These are phyloP conservation scores for Biston stratarius DNA, from an alignment of 2,888 invertebrate species.

Conservation along the genomic window DNA sequence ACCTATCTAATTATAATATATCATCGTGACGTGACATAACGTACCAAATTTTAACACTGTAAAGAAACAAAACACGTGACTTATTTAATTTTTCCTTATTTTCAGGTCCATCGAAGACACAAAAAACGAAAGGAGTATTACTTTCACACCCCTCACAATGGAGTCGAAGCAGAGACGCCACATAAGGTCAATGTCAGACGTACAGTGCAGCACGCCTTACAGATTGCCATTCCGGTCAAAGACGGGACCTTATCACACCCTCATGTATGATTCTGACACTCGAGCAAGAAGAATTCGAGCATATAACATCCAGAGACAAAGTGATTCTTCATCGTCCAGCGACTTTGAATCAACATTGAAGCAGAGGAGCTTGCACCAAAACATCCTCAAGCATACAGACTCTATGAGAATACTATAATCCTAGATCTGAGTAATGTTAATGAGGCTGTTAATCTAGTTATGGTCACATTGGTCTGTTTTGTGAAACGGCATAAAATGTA, in stretches of 20 bases:
- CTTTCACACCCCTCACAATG: constrained; percentile 73
- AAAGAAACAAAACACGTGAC: background rate
- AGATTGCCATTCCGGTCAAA: constrained; percentile 70
- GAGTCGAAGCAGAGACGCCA: constrained; percentile 76
- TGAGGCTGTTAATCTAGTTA: constrained; percentile 72
- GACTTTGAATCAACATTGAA: constrained; percentile 66
- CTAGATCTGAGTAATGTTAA: constrained; percentile 52
- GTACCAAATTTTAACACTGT: background rate
- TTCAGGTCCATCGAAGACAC: constrained; percentile 75
- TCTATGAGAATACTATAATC: constrained; percentile 79
- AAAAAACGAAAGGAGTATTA: constrained; percentile 58
- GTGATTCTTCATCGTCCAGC: constrained; percentile 78
- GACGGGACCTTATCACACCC: constrained; percentile 67
- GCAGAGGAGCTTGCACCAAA: constrained; percentile 67
- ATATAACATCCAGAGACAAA: constrained; percentile 61
- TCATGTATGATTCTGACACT: constrained; percentile 79
- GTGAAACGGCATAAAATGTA: background rate
- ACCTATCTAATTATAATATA: background rate
- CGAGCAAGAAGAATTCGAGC: constrained; percentile 67
- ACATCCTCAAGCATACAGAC: constrained; percentile 78
- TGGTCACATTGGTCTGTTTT: constrained; percentile 26
- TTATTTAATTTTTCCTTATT: constrained; percentile 49
- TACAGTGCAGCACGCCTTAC: constrained; percentile 79
- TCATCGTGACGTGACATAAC: background rate
- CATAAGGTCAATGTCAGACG: constrained; percentile 82